Evolutionary conservation across 2,888 invertebrate species (phyloP).

Genomic region (Stramonita haemastoma): DNA sequence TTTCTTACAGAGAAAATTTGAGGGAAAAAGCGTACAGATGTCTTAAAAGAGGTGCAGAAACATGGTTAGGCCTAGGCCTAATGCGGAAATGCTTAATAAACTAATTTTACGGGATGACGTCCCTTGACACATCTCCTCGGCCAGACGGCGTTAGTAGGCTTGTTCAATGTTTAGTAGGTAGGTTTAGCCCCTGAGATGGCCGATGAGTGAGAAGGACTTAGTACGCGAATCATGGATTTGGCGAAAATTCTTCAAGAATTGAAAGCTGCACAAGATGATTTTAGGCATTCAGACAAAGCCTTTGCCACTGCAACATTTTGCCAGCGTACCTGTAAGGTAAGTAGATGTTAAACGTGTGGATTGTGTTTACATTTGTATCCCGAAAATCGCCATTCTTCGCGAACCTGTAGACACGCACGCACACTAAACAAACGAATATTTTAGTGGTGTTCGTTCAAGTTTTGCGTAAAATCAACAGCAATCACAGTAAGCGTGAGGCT

Average conservation of each 20-base stretch:
- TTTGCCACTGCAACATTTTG: conserved; percentile 45
- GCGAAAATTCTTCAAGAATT: conserved; percentile 62
- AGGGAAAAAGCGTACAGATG: too few species aligned
- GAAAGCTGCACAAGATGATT: conserved; percentile 64
- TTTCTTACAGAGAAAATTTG: too few species aligned
- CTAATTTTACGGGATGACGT: background rate
- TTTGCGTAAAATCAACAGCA: too few species aligned
- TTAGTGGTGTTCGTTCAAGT: too few species aligned
- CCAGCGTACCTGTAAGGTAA: conserved; percentile 47
- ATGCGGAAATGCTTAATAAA: background rate
- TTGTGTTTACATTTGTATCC: background rate
- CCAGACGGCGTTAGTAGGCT: conserved; percentile 44
- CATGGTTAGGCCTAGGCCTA: too few species aligned
- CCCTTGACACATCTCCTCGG: conserved; percentile 29
- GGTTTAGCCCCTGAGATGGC: background rate
- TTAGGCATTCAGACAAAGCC: conserved; percentile 46
- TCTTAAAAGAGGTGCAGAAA: too few species aligned
- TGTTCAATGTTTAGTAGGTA: conserved; percentile 43
- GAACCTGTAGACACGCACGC: conserved; percentile 56
- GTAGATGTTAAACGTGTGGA: conserved; percentile 7
- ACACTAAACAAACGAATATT: conserved; percentile 38
- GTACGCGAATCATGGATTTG: conserved; percentile 60
- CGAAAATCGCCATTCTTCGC: conserved; percentile 52
- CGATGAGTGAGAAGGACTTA: background rate
- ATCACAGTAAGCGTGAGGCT: too few species aligned